Conservation (phyloP, 1,140 invertebrate species). For the Drosophila varians region DNA sequence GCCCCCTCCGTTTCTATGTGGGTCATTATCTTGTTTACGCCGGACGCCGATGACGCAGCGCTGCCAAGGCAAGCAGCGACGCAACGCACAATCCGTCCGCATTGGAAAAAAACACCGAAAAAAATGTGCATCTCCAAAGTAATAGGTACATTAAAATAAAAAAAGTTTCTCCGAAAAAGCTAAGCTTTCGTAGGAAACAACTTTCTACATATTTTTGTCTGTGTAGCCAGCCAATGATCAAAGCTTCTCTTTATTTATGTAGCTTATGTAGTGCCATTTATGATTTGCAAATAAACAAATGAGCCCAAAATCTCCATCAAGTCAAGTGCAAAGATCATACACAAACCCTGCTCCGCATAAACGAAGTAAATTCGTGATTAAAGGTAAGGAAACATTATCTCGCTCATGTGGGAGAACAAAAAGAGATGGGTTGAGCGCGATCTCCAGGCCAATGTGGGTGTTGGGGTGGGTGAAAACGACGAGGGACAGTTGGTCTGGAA, state of each 20-base stretch:
- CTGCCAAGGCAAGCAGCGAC: slow-evolving; percentile 20
- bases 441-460: too few species aligned
- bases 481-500: neutral
- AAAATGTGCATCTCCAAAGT: neutral
- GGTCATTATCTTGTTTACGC: slow-evolving; percentile 76
- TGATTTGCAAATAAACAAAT: neutral
- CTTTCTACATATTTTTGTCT: too few species aligned
- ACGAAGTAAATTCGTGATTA: neutral
- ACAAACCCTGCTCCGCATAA: neutral
- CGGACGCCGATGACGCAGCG: slow-evolving; percentile 50
- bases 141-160: neutral
- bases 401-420: neutral
- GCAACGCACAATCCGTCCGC: slow-evolving; percentile 7
- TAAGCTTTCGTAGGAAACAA: too few species aligned
- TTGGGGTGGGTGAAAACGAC: neutral
- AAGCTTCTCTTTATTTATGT: neutral
- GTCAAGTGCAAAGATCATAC: neutral
- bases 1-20: slow-evolving; percentile 40
- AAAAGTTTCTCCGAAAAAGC: too few species aligned
- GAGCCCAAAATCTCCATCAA: too few species aligned
- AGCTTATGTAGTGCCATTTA: too few species aligned
- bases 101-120: neutral
- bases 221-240: neutral
- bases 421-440: too few species aligned
- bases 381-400: too few species aligned